phyloP scores from a whole-genome alignment of 2,888 invertebrate genomes.

The Lepidochrysops patricia region DNA sequence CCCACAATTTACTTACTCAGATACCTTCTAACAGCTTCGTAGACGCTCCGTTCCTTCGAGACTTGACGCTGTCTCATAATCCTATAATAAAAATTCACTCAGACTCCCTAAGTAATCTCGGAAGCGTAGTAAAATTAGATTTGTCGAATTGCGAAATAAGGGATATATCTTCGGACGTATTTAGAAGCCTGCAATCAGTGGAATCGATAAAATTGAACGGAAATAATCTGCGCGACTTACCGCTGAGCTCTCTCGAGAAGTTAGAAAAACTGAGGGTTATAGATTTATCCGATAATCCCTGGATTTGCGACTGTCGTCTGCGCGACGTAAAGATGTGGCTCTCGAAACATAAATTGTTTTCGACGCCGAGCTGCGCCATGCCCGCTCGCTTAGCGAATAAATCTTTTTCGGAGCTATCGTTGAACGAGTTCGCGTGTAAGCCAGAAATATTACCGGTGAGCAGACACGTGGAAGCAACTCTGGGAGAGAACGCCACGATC shows the following conservation, averaged over 20 bases:
- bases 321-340: slow-evolving; percentile 89
- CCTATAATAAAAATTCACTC: slow-evolving; percentile 86
- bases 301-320: slow-evolving; percentile 90
- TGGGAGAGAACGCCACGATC: slow-evolving; percentile 90
- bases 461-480: slow-evolving; percentile 83
- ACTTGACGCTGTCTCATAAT: slow-evolving; percentile 86
- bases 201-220: slow-evolving; percentile 87
- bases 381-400: slow-evolving; percentile 81
- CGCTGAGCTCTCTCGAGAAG: slow-evolving; percentile 82
- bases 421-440: slow-evolving; percentile 90
- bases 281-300: slow-evolving; percentile 90
- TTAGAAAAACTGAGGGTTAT: slow-evolving; percentile 84
- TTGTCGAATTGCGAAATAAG: slow-evolving; percentile 87
- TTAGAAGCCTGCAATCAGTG: slow-evolving; percentile 83
- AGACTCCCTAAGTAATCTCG: slow-evolving; percentile 82
- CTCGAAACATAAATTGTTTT: slow-evolving; percentile 82
- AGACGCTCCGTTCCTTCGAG: slow-evolving; percentile 86
- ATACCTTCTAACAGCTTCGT: slow-evolving; percentile 87
- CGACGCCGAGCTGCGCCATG: slow-evolving; percentile 84
- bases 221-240: slow-evolving; percentile 83
- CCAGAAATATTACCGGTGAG: slow-evolving; percentile 85
- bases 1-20: slow-evolving; percentile 85
- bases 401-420: slow-evolving; percentile 82
- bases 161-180: slow-evolving; percentile 80
- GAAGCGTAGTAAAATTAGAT: slow-evolving; percentile 87